A percentile compares a stretch with the other conserved stretches of the same genome.
These are phyloP conservation scores for Cremastobaeus sp. DNA, from an alignment of 2,888 invertebrate genomes.

Conservation along the genomic window DNA sequence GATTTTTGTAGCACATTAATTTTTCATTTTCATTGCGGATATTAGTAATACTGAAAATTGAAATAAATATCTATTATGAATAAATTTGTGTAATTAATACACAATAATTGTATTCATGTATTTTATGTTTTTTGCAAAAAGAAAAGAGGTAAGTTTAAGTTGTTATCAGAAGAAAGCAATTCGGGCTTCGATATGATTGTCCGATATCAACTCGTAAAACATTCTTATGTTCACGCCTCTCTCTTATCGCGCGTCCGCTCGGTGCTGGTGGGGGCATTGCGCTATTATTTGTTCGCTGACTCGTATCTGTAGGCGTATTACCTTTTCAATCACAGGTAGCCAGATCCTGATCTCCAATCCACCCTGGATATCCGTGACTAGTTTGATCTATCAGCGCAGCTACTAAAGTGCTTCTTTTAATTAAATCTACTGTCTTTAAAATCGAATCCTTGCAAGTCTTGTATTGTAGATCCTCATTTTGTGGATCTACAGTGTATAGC, in stretches of 20 bases:
- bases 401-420: slow-evolving; percentile 56
- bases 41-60: too few relatives aligned
- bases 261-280: slow-evolving; percentile 29
- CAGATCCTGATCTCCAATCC: slow-evolving; percentile 45
- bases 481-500: too few relatives aligned
- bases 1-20: neutral
- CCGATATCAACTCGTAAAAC: slow-evolving; percentile 39
- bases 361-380: slow-evolving; percentile 41
- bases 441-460: slow-evolving; percentile 35
- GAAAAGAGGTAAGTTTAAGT: too few relatives aligned
- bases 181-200: slow-evolving; percentile 1
- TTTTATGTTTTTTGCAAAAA: too few relatives aligned
- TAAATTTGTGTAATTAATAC: too few relatives aligned
- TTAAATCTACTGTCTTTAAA: slow-evolving; percentile 56
- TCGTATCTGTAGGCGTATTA: slow-evolving; percentile 45
- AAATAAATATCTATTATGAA: too few relatives aligned
- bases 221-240: slow-evolving; percentile 47
- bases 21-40: neutral
- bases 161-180: slow-evolving; percentile 14
- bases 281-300: slow-evolving; percentile 47
- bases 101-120: too few relatives aligned
- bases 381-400: slow-evolving; percentile 50
- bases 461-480: slow-evolving; percentile 34
- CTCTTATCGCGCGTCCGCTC: slow-evolving; percentile 31
- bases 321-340: slow-evolving; percentile 55